These are phyloP conservation scores for Habropoda laboriosa DNA, from an alignment of 1,140 invertebrate species.

Conservation along the genomic window DNA sequence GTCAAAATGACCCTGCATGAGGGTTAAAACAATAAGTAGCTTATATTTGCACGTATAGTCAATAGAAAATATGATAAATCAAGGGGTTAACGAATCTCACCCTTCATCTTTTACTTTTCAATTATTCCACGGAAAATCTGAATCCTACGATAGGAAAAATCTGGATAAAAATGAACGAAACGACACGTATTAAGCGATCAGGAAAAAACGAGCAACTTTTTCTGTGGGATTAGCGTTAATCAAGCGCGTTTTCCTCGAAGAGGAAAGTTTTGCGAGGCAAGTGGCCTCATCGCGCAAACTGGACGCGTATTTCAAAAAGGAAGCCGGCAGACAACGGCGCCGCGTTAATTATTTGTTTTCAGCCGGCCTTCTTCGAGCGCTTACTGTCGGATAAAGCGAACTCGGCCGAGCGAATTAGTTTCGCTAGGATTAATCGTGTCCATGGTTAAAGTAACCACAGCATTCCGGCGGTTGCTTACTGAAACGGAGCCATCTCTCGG, in stretches of 20 bases:
- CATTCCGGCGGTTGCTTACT: constrained; percentile 46
- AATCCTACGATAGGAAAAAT: not conserved
- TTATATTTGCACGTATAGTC: too few species aligned
- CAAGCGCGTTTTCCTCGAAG: too few species aligned
- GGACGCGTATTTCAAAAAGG: constrained; percentile 8
- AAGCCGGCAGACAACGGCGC: not conserved
- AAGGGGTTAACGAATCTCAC: too few species aligned
- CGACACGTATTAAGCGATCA: not conserved
- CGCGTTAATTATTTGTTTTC: constrained; percentile 17
- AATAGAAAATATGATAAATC: too few species aligned
- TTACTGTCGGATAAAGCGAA: constrained; percentile 65
- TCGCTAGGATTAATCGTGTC: constrained; percentile 74
- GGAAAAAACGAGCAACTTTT: not conserved
- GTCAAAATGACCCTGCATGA: too few species aligned
- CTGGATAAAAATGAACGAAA: not conserved
- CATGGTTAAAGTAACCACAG: constrained; percentile 67
- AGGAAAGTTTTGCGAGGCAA: not conserved
- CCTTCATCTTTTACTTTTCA: too few species aligned
- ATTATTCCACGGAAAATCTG: too few species aligned
- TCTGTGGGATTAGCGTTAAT: not conserved
- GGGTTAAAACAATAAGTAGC: too few species aligned
- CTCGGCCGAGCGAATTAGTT: constrained; percentile 75
- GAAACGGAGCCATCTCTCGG: constrained; percentile 8
- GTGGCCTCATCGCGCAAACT: not conserved
- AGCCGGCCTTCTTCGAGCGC: not conserved